Conservation (phyloP, 1,140 invertebrate genomes). For the Drosophila dunni region DNA sequence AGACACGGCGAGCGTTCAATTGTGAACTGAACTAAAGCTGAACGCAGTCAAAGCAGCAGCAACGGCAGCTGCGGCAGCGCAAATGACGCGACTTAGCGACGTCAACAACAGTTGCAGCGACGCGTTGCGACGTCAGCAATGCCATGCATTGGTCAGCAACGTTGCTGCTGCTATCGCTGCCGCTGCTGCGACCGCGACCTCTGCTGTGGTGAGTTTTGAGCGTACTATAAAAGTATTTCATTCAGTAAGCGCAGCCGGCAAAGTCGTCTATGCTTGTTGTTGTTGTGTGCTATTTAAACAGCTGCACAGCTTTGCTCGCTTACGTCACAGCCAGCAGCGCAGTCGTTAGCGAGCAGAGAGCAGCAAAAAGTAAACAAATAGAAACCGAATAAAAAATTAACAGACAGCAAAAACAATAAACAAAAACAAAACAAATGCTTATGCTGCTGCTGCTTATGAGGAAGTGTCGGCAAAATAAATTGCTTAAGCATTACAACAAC, state of each 20-base stretch:
- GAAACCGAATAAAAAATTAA: slow-evolving; percentile 4
- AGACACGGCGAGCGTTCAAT: slow-evolving; percentile 62
- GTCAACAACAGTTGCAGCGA: slow-evolving; percentile 34
- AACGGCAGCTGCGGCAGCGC: slow-evolving; percentile 22
- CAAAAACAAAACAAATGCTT: slow-evolving; percentile 32
- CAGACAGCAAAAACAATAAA: slow-evolving; percentile 18
- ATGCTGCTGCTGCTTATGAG: slow-evolving; percentile 32
- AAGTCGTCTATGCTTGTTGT: slow-evolving; percentile 9
- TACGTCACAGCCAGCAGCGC: slow-evolving; percentile 43
- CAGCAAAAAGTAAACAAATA: slow-evolving; percentile 35
- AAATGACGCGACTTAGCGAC: slow-evolving; percentile 12
- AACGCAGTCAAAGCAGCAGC: slow-evolving; percentile 28
- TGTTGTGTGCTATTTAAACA: slow-evolving; percentile 49
- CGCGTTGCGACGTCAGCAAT: slow-evolving; percentile 25
- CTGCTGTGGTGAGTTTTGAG: slow-evolving; percentile 44
- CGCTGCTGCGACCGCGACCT: background rate
- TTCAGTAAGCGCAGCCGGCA: slow-evolving; percentile 55
- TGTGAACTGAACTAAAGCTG: slow-evolving; percentile 60
- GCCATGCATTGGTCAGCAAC: slow-evolving; percentile 25
- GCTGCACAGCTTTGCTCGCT: slow-evolving; percentile 45
- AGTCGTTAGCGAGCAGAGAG: slow-evolving; percentile 7
- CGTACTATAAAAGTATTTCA: slow-evolving; percentile 49
- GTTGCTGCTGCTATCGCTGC: slow-evolving; percentile 11
- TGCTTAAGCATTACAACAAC: slow-evolving; percentile 40
- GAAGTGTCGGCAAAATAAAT: slow-evolving; percentile 47